Percentiles rank a stretch among this genome's conserved stretches.
Conservation (phyloP, 2,797 vertebrate genomes). For the Paedocypris micromegethes region DNA sequence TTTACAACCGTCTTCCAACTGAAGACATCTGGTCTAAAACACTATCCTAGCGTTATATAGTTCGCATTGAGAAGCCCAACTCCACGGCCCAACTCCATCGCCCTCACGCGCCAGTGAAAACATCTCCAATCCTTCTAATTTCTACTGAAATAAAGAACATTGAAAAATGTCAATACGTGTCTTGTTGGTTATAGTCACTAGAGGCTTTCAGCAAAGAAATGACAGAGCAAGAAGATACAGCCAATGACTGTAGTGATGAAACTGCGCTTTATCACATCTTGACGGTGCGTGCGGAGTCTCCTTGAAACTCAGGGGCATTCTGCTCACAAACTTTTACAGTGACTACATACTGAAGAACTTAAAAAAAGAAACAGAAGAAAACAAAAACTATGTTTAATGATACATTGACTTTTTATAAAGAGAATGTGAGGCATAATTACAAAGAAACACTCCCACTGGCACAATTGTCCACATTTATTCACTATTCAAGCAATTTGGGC, state of each 20-base stretch:
- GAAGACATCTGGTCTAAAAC: too few species aligned
- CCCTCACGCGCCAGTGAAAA: too few species aligned
- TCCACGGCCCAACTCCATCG: neutral
- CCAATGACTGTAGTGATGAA: slow-evolving; percentile 23
- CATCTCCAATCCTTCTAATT: slow-evolving; percentile 17
- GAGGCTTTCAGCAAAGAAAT: slow-evolving; percentile 1
- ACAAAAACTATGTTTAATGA: too few species aligned
- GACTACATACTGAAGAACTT: too few species aligned
- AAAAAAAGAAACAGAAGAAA: neutral
- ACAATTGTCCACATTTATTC: slow-evolving; percentile 6
- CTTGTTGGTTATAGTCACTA: slow-evolving; percentile 9
- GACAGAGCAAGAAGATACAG: slow-evolving; percentile 13
- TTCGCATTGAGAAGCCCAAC: slow-evolving; percentile 13
- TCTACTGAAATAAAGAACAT: slow-evolving; percentile 45
- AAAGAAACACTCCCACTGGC: neutral
- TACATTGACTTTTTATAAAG: too few species aligned
- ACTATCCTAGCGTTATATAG: too few species aligned
- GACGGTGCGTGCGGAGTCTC: slow-evolving; percentile 44
- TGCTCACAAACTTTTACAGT: neutral
- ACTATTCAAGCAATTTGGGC: neutral
- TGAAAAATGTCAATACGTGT: slow-evolving; percentile 18
- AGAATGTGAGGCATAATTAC: too few species aligned
- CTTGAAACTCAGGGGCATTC: slow-evolving; percentile 40
- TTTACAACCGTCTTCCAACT: neutral
- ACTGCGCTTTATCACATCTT: slow-evolving; percentile 47